Evolutionary conservation across 2,888 invertebrate genomes (phyloP).

Genomic region (Sylvicola cinctus): DNA sequence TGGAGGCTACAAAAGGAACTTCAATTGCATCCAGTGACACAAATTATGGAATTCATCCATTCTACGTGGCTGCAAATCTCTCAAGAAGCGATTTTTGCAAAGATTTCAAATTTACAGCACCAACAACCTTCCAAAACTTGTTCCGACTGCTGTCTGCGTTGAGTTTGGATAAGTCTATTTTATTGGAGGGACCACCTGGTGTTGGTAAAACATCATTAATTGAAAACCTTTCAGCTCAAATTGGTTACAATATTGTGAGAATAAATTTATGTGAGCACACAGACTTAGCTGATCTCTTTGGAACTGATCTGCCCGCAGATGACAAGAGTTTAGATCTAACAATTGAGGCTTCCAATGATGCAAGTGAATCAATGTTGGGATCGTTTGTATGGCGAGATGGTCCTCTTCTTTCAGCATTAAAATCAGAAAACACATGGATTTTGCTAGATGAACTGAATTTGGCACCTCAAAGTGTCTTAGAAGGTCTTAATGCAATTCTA

Average conservation of each 20-base stretch:
- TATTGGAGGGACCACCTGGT: slow-evolving; percentile 94
- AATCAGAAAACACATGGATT: slow-evolving; percentile 79
- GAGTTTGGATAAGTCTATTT: slow-evolving; percentile 76
- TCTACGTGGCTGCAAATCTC: slow-evolving; percentile 29
- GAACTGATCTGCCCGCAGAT: slow-evolving; percentile 89
- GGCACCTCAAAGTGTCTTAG: slow-evolving; percentile 94
- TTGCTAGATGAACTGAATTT: slow-evolving; percentile 94
- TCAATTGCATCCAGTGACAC: slow-evolving; percentile 9
- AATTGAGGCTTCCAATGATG: not conserved
- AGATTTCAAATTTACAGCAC: slow-evolving; percentile 52
- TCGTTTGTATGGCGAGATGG: slow-evolving; percentile 94
- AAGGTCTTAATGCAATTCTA: slow-evolving; percentile 94
- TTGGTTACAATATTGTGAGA: slow-evolving; percentile 67
- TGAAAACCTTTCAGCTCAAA: slow-evolving; percentile 64
- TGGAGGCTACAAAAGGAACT: slow-evolving; percentile 22
- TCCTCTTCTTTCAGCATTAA: slow-evolving; percentile 79
- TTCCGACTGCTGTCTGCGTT: slow-evolving; percentile 70
- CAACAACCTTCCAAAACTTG: slow-evolving; percentile 62
- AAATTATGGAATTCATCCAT: slow-evolving; percentile 56
- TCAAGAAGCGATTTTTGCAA: slow-evolving; percentile 8
- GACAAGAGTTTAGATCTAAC: slow-evolving; percentile 30
- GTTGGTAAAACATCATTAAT: slow-evolving; percentile 96
- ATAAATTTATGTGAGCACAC: slow-evolving; percentile 99
- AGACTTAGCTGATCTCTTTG: slow-evolving; percentile 95
- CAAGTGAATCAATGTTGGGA: slow-evolving; percentile 32